phyloP scores from a whole-genome alignment of 2,888 invertebrate genomes.

The Drosophila neotestacea region DNA sequence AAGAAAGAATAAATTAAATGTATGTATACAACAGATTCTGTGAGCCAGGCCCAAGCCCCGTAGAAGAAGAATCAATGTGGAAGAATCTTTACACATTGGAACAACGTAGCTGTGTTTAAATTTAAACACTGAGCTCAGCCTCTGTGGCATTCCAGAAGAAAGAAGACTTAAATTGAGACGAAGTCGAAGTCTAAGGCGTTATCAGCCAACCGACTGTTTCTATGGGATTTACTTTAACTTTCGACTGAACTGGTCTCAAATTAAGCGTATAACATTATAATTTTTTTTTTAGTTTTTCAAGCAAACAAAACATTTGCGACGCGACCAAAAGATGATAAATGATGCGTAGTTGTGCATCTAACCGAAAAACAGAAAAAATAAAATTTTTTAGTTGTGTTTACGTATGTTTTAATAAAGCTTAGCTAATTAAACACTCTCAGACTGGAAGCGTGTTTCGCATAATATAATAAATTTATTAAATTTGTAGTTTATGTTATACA shows the following conservation, averaged over 20 bases:
- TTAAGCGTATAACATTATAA: constrained; percentile 35
- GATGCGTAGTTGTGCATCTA: constrained; percentile 76
- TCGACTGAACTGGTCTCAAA: constrained; percentile 50
- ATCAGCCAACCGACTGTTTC: constrained; percentile 44
- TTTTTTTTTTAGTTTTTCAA: constrained; percentile 38
- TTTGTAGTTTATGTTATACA: constrained; percentile 70
- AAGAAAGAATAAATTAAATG: constrained; percentile 80
- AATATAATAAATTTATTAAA: constrained; percentile 65
- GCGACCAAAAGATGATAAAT: constrained; percentile 70
- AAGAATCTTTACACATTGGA: constrained; percentile 50
- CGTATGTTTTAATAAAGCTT: constrained; percentile 79
- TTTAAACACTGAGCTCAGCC: constrained; percentile 76
- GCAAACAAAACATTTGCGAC: constrained; percentile 69
- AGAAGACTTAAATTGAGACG: constrained; percentile 3
- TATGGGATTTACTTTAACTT: constrained; percentile 35
- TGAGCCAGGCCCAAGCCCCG: constrained; percentile 4
- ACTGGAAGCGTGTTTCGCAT: constrained; percentile 46
- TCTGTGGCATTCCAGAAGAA: constrained; percentile 44
- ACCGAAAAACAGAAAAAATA: constrained; percentile 23
- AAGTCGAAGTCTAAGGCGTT: constrained; percentile 43
- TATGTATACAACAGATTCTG: constrained; percentile 34
- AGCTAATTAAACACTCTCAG: constrained; percentile 68
- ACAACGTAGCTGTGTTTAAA: constrained; percentile 61
- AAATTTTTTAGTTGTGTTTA: constrained; percentile 55
- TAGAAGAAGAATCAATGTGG: constrained; percentile 32